Percentiles rank a stretch among this genome's conserved stretches.
phyloP scores from a whole-genome alignment of 2,888 invertebrate genomes.

The Adineta ricciae region DNA sequence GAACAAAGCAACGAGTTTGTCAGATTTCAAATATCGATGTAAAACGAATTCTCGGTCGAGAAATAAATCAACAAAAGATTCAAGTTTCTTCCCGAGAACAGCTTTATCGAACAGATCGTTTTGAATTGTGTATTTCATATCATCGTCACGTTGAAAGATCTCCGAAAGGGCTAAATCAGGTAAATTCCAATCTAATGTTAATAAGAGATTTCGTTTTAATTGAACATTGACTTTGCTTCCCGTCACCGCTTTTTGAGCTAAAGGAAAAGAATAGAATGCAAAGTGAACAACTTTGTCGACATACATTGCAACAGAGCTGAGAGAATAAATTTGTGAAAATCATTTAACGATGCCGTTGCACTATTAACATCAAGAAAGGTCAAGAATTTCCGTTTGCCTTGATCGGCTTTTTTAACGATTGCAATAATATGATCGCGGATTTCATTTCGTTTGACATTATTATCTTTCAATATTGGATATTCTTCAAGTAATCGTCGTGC shows the following conservation, averaged over 20 bases:
- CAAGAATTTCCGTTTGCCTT: constrained; percentile 43
- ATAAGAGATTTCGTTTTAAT: constrained; percentile 43
- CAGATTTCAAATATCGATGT: constrained; percentile 44
- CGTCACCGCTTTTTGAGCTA: constrained; percentile 37
- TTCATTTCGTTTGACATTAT: constrained; percentile 43
- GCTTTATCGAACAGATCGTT: constrained; percentile 46
- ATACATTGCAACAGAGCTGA: constrained; percentile 47
- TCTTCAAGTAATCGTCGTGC: constrained; percentile 43
- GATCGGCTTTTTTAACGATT: constrained; percentile 43
- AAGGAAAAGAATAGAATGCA: not conserved
- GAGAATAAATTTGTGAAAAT: constrained; percentile 47
- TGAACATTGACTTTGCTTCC: constrained; percentile 37
- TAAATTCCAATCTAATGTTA: constrained; percentile 50
- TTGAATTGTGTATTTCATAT: constrained; percentile 40
- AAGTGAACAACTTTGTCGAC: constrained; percentile 27
- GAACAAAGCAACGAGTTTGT: constrained; percentile 28
- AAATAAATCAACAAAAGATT: constrained; percentile 49
- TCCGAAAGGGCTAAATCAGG: constrained; percentile 45
- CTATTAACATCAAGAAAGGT: constrained; percentile 45
- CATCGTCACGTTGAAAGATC: constrained; percentile 43
- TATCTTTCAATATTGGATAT: constrained; percentile 44
- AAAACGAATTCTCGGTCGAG: constrained; percentile 47
- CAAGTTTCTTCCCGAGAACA: constrained; percentile 43
- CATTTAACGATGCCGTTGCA: constrained; percentile 42
- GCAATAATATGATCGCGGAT: constrained; percentile 48